These are phyloP conservation scores for Enhydra lutris DNA, from an alignment of 2,113 vertebrate species.

Conservation along the genomic window DNA sequence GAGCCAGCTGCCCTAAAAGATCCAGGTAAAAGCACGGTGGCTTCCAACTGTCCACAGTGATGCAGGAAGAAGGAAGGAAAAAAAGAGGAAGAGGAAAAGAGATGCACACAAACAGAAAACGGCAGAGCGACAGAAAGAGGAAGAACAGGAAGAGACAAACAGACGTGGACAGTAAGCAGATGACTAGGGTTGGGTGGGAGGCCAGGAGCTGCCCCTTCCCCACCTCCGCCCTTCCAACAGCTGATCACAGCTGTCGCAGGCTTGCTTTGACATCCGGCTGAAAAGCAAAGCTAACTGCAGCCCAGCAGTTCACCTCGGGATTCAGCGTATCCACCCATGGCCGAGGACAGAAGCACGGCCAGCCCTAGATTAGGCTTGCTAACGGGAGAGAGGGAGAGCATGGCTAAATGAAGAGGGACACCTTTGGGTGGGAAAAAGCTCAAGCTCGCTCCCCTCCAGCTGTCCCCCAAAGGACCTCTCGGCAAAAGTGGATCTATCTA, in stretches of 20 bases:
- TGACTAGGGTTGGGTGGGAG: not conserved
- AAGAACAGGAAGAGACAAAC: not conserved
- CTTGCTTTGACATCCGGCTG: slow-evolving; percentile 59
- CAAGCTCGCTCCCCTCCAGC: not conserved
- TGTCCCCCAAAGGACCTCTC: not conserved
- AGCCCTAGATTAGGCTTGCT: not conserved
- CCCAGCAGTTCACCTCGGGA: slow-evolving; percentile 13
- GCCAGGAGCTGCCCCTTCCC: slow-evolving; percentile 30
- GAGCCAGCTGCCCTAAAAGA: not conserved
- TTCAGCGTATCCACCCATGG: not conserved
- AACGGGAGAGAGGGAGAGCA: not conserved
- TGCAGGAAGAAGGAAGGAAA: not conserved
- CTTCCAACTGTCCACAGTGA: not conserved
- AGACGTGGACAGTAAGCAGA: not conserved
- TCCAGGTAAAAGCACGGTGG: fast-evolving
- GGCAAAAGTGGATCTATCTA: not conserved
- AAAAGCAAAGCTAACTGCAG: slow-evolving; percentile 45
- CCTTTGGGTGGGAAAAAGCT: not conserved
- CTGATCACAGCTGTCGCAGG: slow-evolving; percentile 72
- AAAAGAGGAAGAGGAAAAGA: not conserved
- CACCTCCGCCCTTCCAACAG: slow-evolving; percentile 48
- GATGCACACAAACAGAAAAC: not conserved
- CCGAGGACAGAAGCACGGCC: slow-evolving; percentile 22
- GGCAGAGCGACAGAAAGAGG: not conserved
- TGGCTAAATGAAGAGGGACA: not conserved